phyloP scores from a whole-genome alignment of 2,113 vertebrate species.

The Castor canadensis region DNA sequence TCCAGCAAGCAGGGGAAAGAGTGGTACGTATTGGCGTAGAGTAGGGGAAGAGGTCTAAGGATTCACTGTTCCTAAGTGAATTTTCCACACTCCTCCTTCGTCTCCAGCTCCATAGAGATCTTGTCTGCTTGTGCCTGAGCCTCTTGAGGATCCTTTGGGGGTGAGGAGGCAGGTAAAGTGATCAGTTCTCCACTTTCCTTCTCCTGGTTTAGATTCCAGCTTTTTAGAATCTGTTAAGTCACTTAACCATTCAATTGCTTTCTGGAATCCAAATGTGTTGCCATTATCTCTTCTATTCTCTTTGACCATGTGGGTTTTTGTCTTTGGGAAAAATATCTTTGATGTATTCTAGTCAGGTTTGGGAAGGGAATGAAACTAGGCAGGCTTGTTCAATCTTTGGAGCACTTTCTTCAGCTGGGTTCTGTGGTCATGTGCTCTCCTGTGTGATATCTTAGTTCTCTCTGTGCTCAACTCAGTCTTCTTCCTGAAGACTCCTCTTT shows the following conservation, averaged over 20 bases:
- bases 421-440: background rate
- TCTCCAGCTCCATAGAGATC: background rate
- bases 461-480: background rate
- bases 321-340: background rate
- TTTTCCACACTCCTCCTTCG: background rate
- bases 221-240: background rate
- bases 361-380: background rate
- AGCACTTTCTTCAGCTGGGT: background rate
- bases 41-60: background rate
- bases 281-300: background rate
- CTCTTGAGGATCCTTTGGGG: background rate
- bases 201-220: background rate
- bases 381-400: background rate
- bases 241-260: background rate
- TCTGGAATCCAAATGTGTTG: background rate
- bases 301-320: background rate
- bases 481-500: background rate
- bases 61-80: background rate
- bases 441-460: background rate
- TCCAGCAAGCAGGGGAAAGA: background rate
- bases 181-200: background rate
- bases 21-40: background rate
- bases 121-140: background rate
- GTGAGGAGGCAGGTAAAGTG: background rate
- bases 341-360: background rate